Percentiles rank a stretch among this genome's conserved stretches.
These are phyloP conservation scores for Cladorhizidae sp. DNA, from an alignment of 37 sponge, comb jelly and placozoan species.

Conservation along the genomic window DNA sequence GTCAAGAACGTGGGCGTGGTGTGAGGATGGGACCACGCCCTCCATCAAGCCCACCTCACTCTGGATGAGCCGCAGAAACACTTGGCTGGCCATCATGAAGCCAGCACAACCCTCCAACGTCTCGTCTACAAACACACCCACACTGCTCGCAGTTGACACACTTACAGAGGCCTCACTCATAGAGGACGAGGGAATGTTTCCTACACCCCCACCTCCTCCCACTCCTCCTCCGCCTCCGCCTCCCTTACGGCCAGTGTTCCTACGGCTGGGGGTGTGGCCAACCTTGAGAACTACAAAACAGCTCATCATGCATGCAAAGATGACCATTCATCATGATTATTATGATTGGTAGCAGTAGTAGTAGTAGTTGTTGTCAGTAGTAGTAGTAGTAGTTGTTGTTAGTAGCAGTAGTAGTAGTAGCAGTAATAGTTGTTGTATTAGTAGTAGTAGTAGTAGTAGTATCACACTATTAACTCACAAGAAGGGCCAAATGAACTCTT, in stretches of 20 bases:
- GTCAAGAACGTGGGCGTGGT: constrained; percentile 69
- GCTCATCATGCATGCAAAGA: no score
- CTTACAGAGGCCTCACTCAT: background rate
- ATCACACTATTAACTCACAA: background rate
- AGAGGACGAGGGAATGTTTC: background rate
- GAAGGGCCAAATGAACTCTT: constrained; percentile 35
- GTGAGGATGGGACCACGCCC: constrained; percentile 63
- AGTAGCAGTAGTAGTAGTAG: no score
- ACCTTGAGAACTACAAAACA: constrained; percentile 19
- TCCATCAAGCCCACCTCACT: constrained; percentile 79
- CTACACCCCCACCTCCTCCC: background rate
- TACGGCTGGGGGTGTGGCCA: constrained; percentile 10
- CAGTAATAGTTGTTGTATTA: no score
- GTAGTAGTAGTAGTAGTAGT: background rate
- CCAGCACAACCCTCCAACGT: constrained; percentile 36
- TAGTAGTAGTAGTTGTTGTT: background rate
- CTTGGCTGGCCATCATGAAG: constrained; percentile 24
- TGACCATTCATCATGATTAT: no score
- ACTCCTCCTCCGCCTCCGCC: background rate
- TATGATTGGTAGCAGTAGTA: no score
- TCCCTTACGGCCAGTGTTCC: background rate
- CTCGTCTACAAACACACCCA: constrained; percentile 11
- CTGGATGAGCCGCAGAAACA: constrained; percentile 65
- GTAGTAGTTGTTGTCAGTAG: no score
- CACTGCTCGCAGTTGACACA: background rate